A percentile compares a stretch with the other conserved stretches of the same genome.
phyloP scores from a whole-genome alignment of 2,113 vertebrate species.

The Alexandromys fortis region DNA sequence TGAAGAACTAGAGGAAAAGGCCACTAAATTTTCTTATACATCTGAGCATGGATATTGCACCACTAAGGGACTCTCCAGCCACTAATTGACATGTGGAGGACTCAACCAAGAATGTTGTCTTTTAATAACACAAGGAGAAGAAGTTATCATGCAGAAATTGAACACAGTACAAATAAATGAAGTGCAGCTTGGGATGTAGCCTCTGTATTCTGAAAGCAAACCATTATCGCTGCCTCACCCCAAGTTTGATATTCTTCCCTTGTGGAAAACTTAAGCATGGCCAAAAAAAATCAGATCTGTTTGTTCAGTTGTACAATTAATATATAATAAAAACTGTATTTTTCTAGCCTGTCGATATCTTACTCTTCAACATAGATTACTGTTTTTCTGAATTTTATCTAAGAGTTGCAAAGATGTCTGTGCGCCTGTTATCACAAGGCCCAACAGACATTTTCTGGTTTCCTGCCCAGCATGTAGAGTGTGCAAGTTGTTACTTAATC shows the following conservation, averaged over 20 bases:
- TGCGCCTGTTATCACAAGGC: background rate
- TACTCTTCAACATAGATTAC: slow-evolving; percentile 38
- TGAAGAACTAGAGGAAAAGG: background rate
- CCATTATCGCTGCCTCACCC: background rate
- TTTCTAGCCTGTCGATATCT: slow-evolving; percentile 15
- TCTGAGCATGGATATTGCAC: background rate
- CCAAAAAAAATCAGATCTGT: background rate
- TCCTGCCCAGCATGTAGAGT: background rate
- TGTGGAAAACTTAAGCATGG: slow-evolving; percentile 11
- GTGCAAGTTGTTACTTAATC: slow-evolving; percentile 9
- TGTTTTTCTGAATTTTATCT: slow-evolving; percentile 10
- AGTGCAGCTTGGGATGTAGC: background rate
- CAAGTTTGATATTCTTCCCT: slow-evolving; percentile 11
- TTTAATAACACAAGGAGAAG: slow-evolving; percentile 3
- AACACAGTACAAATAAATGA: background rate
- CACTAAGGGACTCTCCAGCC: background rate
- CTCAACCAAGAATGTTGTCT: background rate
- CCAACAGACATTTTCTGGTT: slow-evolving; percentile 17
- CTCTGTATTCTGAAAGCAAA: slow-evolving; percentile 18
- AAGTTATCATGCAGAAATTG: background rate
- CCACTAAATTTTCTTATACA: background rate
- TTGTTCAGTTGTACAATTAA: slow-evolving; percentile 24
- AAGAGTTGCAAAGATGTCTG: background rate
- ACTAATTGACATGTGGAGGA: background rate
- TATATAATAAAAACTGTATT: background rate